Evolutionary conservation across 1,140 invertebrate species (phyloP), one percentile per base, ranked within the genome.

Genomic region (Delia radicum): DNA sequence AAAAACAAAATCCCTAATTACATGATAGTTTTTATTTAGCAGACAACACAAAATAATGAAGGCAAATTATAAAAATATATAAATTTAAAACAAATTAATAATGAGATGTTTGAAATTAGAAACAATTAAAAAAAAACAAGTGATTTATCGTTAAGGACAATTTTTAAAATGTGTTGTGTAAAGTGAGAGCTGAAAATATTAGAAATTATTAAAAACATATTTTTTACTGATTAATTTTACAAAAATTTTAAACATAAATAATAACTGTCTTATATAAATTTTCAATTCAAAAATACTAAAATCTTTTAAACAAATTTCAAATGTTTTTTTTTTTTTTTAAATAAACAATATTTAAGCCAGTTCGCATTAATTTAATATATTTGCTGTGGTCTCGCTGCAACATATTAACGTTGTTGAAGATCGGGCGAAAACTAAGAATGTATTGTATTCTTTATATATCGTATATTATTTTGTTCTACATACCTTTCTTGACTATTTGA

Each of bases 401-500:
- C n/a, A n/a, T n/a, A n/a, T n/a, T n/a, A n/a, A n/a, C n/a, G n/a
- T n/a, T n/a, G n/a, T n/a, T n/a, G n/a, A n/a, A n/a, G n/a, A n/a
- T n/a, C n/a, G n/a, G n/a, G n/a, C n/a, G n/a, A n/a, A n/a, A n/a
- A n/a, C n/a, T n/a, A n/a, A n/a, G n/a, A n/a, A n/a, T n/a, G n/a
- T n/a, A n/a, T n/a, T n/a, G n/a, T n/a, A n/a, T n/a, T n/a, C n/a
- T n/a, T n/a, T n/a, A n/a, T n/a, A n/a, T n/a, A n/a, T n/a, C n/a
- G n/a, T n/a, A n/a, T n/a, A n/a, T 33, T 33, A 33, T 2, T 24
- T 2, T 3, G 2, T 46, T 46, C 2, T 46, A 75, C 77, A 83
- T 79, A 85, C 83, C 83, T 81, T 61, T 85, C 91, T 78, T 93
- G 89, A 80, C 90, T 85, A 79, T 90, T 85, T 65, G 91, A 90